A percentile compares a stretch with the other conserved stretches of the same genome.
Evolutionary conservation across 2,113 vertebrate genomes (phyloP).

Genomic region (Siphamia tubifer): DNA sequence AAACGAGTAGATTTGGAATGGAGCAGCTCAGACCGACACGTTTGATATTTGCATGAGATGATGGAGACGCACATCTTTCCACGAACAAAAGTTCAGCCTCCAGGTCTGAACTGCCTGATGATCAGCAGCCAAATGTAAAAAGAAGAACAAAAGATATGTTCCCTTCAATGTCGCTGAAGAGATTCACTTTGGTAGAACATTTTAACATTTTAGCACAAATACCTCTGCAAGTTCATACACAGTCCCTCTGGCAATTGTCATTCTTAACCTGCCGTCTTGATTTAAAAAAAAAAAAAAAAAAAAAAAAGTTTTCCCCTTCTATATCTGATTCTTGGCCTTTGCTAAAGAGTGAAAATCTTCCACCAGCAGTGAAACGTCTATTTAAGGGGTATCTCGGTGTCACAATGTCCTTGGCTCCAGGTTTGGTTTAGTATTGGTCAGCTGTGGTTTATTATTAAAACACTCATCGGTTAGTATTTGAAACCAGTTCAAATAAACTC

Average conservation of each 20-base stretch:
- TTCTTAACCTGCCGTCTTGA: not conserved
- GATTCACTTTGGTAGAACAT: constrained; percentile 49
- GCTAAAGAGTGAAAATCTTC: constrained; percentile 27
- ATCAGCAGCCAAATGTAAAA: constrained; percentile 20
- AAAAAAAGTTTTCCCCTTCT: not conserved
- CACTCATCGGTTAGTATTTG: constrained; percentile 1
- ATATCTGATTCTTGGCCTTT: not conserved
- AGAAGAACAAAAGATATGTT: not conserved
- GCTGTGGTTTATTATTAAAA: not conserved
- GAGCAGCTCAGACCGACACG: constrained; percentile 27
- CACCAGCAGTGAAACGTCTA: not conserved
- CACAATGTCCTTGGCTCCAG: not conserved
- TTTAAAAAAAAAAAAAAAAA: too few species aligned
- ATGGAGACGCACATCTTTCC: not conserved
- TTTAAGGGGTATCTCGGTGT: not conserved
- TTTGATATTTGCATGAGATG: not conserved
- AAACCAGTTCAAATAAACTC: constrained; percentile 54
- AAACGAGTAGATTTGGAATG: not conserved
- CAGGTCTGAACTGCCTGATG: constrained; percentile 20
- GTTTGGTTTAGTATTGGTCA: not conserved
- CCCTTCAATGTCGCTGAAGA: constrained; percentile 24
- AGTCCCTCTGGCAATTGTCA: not conserved
- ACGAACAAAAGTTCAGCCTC: not conserved
- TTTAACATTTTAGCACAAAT: constrained; percentile 31
- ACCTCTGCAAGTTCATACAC: not conserved